phyloP scores from a whole-genome alignment of 1,140 invertebrate species.

The Meloidogyne hapla region DNA sequence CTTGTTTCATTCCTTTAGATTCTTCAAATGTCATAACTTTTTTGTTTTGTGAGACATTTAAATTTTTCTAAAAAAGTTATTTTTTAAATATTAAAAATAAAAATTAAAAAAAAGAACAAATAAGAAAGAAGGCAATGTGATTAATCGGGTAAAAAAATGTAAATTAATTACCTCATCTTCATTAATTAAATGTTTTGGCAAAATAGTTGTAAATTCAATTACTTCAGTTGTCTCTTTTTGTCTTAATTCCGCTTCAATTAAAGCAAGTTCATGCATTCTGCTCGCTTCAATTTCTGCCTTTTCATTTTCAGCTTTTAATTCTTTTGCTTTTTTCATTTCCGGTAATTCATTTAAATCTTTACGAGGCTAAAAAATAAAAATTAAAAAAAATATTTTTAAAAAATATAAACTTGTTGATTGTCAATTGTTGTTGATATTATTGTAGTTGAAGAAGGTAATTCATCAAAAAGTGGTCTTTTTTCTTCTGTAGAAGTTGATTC shows the following conservation, averaged over 20 bases:
- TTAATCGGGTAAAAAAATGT: no score
- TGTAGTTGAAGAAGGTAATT: not conserved
- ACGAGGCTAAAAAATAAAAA: not conserved
- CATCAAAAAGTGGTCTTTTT: not conserved
- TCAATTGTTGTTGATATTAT: not conserved
- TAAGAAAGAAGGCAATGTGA: no score
- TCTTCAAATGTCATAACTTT: not conserved
- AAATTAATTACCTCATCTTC: not conserved
- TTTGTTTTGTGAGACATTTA: not conserved
- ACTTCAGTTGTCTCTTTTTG: not conserved
- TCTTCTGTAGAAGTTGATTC: not conserved
- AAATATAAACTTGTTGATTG: not conserved
- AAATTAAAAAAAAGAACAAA: no score
- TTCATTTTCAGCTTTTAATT: not conserved
- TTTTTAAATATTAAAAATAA: no score
- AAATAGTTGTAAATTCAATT: not conserved
- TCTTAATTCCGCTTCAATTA: not conserved
- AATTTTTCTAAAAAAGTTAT: not conserved
- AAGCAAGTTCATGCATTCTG: not conserved
- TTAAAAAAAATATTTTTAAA: not conserved
- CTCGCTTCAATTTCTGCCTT: not conserved
- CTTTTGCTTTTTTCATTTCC: conserved; percentile 1
- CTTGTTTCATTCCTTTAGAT: not conserved
- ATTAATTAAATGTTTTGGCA: not conserved
- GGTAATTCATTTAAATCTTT: conserved; percentile 4